phyloP scores from a whole-genome alignment of 2,888 invertebrate species.

The Agonopterix alstromeriana region DNA sequence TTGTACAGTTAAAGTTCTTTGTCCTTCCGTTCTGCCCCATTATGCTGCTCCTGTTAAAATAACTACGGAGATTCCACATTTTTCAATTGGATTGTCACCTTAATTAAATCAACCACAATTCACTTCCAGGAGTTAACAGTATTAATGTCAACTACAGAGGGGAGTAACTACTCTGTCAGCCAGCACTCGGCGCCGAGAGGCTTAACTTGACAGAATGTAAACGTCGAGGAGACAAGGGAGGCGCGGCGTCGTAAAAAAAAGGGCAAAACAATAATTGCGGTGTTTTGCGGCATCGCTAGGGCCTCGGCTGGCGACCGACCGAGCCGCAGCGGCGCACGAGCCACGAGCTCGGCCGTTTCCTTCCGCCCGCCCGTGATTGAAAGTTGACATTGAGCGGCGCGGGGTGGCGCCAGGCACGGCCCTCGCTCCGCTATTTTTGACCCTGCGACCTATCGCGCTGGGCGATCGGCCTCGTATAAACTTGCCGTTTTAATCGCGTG shows the following conservation, averaged over 20 bases:
- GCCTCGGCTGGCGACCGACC: constrained; percentile 18
- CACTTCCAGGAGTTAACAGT: constrained; percentile 17
- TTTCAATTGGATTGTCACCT: no score
- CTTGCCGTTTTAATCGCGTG: constrained; percentile 67
- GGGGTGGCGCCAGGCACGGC: constrained; percentile 72
- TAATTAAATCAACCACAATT: not conserved
- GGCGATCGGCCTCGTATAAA: constrained; percentile 69
- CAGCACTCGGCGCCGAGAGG: constrained; percentile 39
- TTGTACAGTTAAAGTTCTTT: no score
- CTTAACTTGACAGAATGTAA: constrained; percentile 56
- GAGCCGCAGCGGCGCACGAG: constrained; percentile 39
- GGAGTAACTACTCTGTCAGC: constrained; percentile 35
- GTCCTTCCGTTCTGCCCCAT: no score
- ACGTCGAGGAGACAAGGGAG: constrained; percentile 45
- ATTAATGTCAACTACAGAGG: constrained; percentile 32
- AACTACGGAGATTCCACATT: no score
- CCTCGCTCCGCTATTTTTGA: constrained; percentile 63
- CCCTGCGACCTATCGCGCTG: constrained; percentile 67
- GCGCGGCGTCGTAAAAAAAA: constrained; percentile 45
- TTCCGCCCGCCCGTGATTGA: constrained; percentile 66
- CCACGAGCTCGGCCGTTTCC: constrained; percentile 59
- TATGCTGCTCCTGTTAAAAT: no score
- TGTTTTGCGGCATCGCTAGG: constrained; percentile 15
- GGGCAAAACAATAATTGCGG: constrained; percentile 54
- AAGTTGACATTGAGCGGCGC: constrained; percentile 68